Conservation (phyloP, 37 sponge, comb jelly and placozoan genomes). For the Beroe ovata region DNA sequence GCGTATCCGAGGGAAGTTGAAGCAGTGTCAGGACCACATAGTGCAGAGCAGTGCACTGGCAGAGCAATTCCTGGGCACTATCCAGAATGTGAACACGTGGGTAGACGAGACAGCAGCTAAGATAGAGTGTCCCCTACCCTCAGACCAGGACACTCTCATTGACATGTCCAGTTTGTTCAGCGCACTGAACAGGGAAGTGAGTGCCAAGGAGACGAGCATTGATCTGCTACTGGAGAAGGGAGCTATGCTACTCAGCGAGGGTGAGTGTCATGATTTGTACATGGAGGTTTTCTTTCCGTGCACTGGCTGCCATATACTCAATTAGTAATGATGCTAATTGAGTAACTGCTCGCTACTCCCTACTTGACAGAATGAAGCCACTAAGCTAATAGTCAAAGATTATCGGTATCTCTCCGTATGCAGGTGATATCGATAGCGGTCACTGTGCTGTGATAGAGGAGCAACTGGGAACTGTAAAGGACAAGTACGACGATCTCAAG, state of each 20-base stretch:
- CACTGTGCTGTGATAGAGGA: constrained; percentile 38
- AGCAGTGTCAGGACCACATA: constrained; percentile 7
- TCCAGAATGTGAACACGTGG: constrained; percentile 34
- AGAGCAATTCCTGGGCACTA: constrained; percentile 61
- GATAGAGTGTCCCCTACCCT: background rate
- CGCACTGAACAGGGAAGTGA: constrained; percentile 41
- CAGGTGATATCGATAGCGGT: constrained; percentile 23
- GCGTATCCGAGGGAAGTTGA: constrained; percentile 29
- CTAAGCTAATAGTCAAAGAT: background rate
- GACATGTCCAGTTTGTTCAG: constrained; percentile 15
- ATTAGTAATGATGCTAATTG: too few species aligned
- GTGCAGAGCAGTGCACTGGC: constrained; percentile 33
- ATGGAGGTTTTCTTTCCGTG: background rate
- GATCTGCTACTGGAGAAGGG: constrained; percentile 63
- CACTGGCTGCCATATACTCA: too few species aligned
- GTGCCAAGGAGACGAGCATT: constrained; percentile 58
- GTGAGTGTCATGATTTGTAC: background rate
- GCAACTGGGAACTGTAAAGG: background rate
- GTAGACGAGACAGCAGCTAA: constrained; percentile 1
- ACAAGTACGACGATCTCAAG: background rate
- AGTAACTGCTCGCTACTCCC: background rate
- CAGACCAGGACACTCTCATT: constrained; percentile 19
- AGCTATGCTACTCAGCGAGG: constrained; percentile 42
- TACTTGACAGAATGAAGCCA: background rate
- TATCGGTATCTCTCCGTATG: background rate